Conservation (phyloP, 2,797 vertebrate genomes). For the Nannoperca obscura region DNA sequence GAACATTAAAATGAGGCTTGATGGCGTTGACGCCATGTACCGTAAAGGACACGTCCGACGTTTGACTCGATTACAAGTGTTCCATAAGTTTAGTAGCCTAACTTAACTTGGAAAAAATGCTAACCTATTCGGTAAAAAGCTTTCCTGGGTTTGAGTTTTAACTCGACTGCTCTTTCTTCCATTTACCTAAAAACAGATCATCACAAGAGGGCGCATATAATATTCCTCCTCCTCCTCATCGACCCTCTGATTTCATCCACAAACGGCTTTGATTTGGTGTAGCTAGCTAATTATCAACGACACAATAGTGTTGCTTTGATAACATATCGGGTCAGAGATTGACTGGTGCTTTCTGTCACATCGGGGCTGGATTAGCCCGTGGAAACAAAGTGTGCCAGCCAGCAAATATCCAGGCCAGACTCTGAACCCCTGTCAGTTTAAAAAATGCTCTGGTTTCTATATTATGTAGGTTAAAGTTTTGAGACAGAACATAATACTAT, state of each 20-base stretch:
- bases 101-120: background rate
- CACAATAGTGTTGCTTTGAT: background rate
- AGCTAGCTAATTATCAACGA: background rate
- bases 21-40: background rate
- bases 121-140: background rate
- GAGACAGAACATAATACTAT: fast-evolving
- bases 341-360: background rate
- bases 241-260: background rate
- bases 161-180: background rate
- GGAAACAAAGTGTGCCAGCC: conserved; percentile 38
- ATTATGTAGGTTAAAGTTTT: fast-evolving
- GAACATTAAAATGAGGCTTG: background rate
- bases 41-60: background rate
- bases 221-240: background rate
- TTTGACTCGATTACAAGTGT: background rate
- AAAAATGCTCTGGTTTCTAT: fast-evolving
- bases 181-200: background rate
- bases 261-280: background rate
- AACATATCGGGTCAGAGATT: background rate
- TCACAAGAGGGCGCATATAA: conserved; percentile 7
- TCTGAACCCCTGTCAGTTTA: background rate
- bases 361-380: conserved; percentile 18
- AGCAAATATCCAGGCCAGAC: conserved; percentile 65
- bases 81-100: background rate
- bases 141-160: background rate